Conservation (phyloP, 2,113 vertebrate genomes). For the Pelecanus crispus region DNA sequence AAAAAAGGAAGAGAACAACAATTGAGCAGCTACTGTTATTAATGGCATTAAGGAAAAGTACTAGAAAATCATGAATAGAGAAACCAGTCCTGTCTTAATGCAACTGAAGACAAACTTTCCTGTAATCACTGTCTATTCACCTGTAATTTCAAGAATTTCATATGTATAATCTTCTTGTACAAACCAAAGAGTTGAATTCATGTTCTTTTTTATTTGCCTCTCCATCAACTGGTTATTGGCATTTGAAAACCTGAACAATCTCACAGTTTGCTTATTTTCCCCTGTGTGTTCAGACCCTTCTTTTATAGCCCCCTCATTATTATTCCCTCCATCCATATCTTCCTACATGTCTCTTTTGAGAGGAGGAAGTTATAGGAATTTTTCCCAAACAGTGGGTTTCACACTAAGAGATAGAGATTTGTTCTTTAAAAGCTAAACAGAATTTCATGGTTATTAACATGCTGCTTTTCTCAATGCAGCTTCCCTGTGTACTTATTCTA, state of each 20-base stretch:
- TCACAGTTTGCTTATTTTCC: background rate
- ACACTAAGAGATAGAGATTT: background rate
- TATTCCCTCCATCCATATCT: background rate
- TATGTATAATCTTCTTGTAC: background rate
- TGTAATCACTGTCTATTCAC: background rate
- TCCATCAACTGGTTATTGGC: background rate
- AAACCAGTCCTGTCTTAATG: background rate
- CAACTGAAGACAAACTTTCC: background rate
- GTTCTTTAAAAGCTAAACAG: constrained; percentile 17
- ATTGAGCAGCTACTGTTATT: background rate
- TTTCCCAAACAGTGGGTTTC: background rate
- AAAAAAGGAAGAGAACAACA: background rate
- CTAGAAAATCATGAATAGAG: background rate
- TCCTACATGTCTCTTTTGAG: background rate
- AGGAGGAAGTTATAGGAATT: background rate
- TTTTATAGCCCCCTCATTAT: background rate
- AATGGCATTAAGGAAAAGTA: background rate
- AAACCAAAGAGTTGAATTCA: background rate
- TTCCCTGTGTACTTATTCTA: background rate
- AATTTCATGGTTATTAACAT: constrained; percentile 44
- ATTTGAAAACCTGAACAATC: background rate
- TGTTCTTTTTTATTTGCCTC: background rate
- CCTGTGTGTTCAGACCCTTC: background rate
- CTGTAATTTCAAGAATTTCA: background rate
- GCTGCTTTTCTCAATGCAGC: background rate